Base-by-base conservation (phyloP, 1,140 invertebrate species). In the Pogonus chalceus region DNA sequence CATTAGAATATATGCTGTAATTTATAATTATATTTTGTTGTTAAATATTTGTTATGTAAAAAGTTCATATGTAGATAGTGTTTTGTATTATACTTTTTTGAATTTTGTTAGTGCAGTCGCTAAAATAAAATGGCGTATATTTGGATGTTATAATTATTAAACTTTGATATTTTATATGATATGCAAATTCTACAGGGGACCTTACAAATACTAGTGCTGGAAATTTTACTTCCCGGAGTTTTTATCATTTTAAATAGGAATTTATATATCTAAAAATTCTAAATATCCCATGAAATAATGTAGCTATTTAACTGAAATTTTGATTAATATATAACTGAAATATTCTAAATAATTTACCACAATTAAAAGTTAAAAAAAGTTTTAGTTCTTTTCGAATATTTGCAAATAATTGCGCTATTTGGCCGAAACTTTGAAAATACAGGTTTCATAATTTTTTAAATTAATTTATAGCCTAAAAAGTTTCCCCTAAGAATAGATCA, bases 121-220 rank as follows among this genome's bases (percentile, higher is more conserved):
- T 69, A 65, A 65, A 70, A 69, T 70, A 70, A 70, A 70, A 69
- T 67, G 66, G 66, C 67, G 64, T 70, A 70, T 70, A 69, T 70
- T 70, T 70, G 67, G 64, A 70, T 70, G 68, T 70, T 70, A 68
- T 43, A 43, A 43, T 43, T 43, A 43, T 43, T 43, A 31, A 52
- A 58, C 43, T 47, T 56, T 12, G 55, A 53, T 62, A 37, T 54
- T 43, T 62, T 58, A 26, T 52, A 55, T 56, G 14, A 24, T 12
- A 50, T 24, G 14, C 9, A 26, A 50, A 50, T 14, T 9, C 1
- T 3, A 16, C n/a, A n/a, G 22, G 12, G 14, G 12, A 14, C 9
- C 14, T 9, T 16, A 12, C 23, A 50, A 23, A 14, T 14, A 14
- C 14, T 2, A 10, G 46, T 14, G 23, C 14, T 26, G 20, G 12